Percentiles rank a stretch among this genome's conserved stretches.
Evolutionary conservation across 2,797 vertebrate genomes (phyloP).

Genomic region (Fratercula arctica): DNA sequence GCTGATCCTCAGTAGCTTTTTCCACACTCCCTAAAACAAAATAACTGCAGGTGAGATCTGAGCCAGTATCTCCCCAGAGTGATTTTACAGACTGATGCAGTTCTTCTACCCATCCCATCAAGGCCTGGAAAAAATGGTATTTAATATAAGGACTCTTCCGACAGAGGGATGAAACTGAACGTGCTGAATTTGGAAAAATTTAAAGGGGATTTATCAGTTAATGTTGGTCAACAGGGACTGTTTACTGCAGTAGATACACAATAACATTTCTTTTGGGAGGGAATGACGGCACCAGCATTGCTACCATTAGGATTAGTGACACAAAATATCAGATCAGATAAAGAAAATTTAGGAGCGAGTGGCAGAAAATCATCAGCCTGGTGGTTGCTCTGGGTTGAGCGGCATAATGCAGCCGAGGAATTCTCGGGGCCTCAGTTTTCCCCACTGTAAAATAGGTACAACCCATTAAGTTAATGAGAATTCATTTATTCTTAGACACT

Average conservation of each 20-base stretch:
- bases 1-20: background rate
- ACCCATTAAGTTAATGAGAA: background rate
- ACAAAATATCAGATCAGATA: background rate
- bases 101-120: background rate
- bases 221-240: background rate
- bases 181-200: background rate
- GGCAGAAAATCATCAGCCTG: background rate
- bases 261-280: background rate
- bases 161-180: background rate
- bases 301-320: background rate
- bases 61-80: background rate
- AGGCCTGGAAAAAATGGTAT: background rate
- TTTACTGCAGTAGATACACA: background rate
- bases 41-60: background rate
- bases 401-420: background rate
- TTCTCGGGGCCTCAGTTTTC: background rate
- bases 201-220: background rate
- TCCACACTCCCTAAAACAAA: background rate
- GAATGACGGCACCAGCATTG: background rate
- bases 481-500: background rate
- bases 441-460: background rate
- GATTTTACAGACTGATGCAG: background rate
- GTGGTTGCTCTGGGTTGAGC: background rate
- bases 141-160: background rate
- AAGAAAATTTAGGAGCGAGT: background rate